Percentiles rank a stretch among this genome's conserved stretches.
Conservation (phyloP, 1,140 invertebrate species). For the Eumeta japonica region DNA sequence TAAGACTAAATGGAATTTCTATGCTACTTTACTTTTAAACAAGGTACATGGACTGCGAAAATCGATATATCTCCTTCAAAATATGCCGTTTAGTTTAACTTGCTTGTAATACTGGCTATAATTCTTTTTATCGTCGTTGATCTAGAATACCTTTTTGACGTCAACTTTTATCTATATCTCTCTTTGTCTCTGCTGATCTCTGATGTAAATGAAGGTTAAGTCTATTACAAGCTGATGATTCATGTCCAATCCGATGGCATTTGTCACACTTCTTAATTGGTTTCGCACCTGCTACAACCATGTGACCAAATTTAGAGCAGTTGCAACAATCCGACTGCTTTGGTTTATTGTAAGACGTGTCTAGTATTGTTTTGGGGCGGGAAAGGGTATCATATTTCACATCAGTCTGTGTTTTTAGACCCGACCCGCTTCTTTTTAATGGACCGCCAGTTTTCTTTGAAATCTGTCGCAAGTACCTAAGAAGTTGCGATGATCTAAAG, state of each 20-base stretch:
- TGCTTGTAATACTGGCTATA: neutral
- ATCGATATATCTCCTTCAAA: constrained; percentile 4
- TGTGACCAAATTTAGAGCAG: constrained; percentile 6
- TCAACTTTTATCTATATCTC: no score
- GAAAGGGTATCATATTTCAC: no score
- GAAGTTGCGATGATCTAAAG: constrained; percentile 6
- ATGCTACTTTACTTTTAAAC: neutral
- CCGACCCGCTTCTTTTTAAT: neutral
- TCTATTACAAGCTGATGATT: neutral
- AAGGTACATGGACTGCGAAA: constrained; percentile 9
- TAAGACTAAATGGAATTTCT: neutral
- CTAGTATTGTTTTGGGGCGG: neutral
- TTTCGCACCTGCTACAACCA: constrained; percentile 1
- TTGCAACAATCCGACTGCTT: constrained; percentile 7
- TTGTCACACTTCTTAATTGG: constrained; percentile 5
- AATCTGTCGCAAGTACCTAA: constrained; percentile 6
- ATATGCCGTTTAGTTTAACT: constrained; percentile 1
- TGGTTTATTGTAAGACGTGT: neutral
- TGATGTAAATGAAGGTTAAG: neutral
- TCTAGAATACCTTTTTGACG: no score
- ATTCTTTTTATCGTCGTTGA: no score
- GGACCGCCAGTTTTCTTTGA: neutral
- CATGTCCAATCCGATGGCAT: constrained; percentile 7
- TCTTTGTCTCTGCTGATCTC: neutral
- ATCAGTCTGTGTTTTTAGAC: neutral